Conservation (phyloP, 2,888 invertebrate species). For the Hoplodrina ambigua region DNA sequence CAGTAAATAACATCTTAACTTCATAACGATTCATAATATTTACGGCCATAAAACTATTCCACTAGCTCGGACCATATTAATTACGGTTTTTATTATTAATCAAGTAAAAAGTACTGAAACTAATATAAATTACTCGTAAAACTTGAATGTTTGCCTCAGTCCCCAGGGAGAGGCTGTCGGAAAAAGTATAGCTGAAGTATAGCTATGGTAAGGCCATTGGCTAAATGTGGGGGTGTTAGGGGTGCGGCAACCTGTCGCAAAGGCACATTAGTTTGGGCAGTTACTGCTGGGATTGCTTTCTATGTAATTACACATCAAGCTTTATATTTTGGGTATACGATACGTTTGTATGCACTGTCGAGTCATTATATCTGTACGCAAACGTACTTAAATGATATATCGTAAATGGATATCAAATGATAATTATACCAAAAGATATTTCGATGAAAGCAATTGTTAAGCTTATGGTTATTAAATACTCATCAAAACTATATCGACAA, state of each 20-base stretch:
- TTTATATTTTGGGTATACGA: conserved; percentile 15
- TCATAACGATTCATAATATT: conserved; percentile 12
- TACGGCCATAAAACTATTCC: neutral
- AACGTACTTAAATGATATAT: neutral
- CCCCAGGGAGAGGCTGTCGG: conserved; percentile 23
- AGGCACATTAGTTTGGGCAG: conserved; percentile 47
- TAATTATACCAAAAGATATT: conserved; percentile 26
- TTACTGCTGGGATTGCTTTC: conserved; percentile 44
- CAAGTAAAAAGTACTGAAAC: conserved; percentile 17
- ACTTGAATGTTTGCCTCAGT: conserved; percentile 25
- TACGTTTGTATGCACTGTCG: neutral
- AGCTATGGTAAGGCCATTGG: conserved; percentile 28
- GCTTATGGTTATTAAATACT: conserved; percentile 24
- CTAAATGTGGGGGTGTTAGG: conserved; percentile 38
- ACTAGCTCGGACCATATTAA: neutral
- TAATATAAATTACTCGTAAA: conserved; percentile 22
- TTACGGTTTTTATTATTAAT: conserved; percentile 19
- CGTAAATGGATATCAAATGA: conserved; percentile 16
- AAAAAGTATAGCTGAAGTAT: conserved; percentile 29
- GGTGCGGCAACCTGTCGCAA: conserved; percentile 52
- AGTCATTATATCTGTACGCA: neutral
- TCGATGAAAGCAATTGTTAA: conserved; percentile 17
- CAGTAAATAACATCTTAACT: conserved; percentile 21
- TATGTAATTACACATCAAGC: conserved; percentile 34
- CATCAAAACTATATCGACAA: conserved; percentile 14